phyloP scores from a whole-genome alignment of 2,888 invertebrate species.

The Ectemnius cavifrons region DNA sequence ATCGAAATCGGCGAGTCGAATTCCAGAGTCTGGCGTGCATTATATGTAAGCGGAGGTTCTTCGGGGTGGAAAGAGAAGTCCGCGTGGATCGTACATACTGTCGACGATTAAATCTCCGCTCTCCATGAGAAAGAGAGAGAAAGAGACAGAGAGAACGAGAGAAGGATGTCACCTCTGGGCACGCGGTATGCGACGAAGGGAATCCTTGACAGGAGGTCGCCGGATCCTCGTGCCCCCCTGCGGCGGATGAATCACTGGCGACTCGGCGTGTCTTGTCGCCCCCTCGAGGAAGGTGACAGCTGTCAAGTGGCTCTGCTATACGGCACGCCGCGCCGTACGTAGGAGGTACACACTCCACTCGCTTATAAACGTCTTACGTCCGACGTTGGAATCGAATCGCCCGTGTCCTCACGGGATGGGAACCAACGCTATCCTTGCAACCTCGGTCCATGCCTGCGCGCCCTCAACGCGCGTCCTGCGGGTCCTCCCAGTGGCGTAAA shows the following conservation, averaged over 20 bases:
- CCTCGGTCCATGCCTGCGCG: not conserved
- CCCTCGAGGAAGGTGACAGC: constrained; percentile 74
- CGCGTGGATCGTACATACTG: constrained; percentile 35
- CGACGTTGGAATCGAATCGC: constrained; percentile 11
- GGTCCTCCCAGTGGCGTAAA: constrained; percentile 19
- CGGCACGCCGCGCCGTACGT: constrained; percentile 52
- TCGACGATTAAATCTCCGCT: constrained; percentile 63
- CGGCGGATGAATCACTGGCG: constrained; percentile 73
- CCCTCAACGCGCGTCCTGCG: constrained; percentile 4
- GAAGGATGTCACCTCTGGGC: constrained; percentile 67
- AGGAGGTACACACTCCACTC: constrained; percentile 56
- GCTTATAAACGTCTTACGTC: constrained; percentile 21
- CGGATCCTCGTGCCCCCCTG: constrained; percentile 68
- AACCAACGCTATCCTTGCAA: not conserved
- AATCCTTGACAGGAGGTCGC: constrained; percentile 75
- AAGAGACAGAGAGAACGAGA: too few species aligned
- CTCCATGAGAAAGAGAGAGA: constrained; percentile 30
- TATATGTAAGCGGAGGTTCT: constrained; percentile 9
- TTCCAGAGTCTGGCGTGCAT: constrained; percentile 21
- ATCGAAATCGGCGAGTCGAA: constrained; percentile 40
- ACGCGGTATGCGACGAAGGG: constrained; percentile 66
- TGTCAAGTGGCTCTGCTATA: constrained; percentile 70
- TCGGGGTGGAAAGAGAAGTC: not conserved
- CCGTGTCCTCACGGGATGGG: constrained; percentile 2
- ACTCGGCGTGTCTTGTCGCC: constrained; percentile 72